Percentiles rank a stretch among this genome's conserved stretches.
These are phyloP conservation scores for Myotis brandtii DNA, from an alignment of 2,113 vertebrate species.

Conservation along the genomic window DNA sequence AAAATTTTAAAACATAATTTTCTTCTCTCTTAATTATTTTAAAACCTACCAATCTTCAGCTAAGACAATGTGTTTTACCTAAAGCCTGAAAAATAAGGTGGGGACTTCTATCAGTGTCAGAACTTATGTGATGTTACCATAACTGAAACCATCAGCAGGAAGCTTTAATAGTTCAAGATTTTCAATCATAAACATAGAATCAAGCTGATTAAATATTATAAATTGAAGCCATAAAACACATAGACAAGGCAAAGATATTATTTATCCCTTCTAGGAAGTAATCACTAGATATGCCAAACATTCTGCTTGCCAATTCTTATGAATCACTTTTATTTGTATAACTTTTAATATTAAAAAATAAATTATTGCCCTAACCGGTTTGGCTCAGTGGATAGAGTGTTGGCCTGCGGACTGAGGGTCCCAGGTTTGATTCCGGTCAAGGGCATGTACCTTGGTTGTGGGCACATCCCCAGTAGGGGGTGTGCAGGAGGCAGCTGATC, in stretches of 20 bases:
- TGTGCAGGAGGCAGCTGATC: too few species aligned
- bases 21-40: constrained; percentile 19
- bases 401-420: too few species aligned
- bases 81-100: not conserved
- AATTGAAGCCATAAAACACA: not conserved
- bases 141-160: not conserved
- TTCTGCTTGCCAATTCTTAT: not conserved
- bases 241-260: not conserved
- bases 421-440: too few species aligned
- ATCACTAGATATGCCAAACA: constrained; percentile 20
- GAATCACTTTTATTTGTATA: not conserved
- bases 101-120: not conserved
- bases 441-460: too few species aligned
- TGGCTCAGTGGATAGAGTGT: too few species aligned
- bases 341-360: not conserved
- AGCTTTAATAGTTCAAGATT: not conserved
- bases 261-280: not conserved
- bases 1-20: not conserved
- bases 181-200: not conserved
- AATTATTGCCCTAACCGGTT: not conserved
- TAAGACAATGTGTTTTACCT: not conserved
- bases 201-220: constrained; percentile 22
- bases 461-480: too few species aligned
- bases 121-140: not conserved
- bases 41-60: not conserved